Evolutionary conservation across 1,140 invertebrate genomes (phyloP).

Genomic region (Daktulosphaira vitifoliae): DNA sequence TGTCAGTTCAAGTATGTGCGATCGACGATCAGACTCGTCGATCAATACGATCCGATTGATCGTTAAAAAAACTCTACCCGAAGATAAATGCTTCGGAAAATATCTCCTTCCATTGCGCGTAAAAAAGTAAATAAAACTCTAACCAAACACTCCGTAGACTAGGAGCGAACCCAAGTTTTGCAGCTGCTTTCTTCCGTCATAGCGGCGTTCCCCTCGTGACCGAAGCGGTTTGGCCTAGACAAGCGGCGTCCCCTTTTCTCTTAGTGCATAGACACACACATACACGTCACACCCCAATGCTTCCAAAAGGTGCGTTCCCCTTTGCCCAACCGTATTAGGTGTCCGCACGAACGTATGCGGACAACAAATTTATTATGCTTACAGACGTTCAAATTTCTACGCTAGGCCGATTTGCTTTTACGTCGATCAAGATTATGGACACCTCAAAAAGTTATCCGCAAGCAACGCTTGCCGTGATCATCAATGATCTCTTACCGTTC

Average conservation of each 20-base stretch:
- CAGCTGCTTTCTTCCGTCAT: conserved; percentile 29
- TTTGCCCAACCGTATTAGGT: conserved; percentile 12
- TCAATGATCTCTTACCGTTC: no score
- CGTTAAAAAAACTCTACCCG: no score
- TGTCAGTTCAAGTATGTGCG: no score
- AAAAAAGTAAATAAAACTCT: no score
- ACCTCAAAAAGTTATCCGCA: no score
- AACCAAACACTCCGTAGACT: not conserved
- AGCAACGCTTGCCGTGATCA: no score
- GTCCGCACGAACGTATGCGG: not conserved
- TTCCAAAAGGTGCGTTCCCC: conserved; percentile 18
- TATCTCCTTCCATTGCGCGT: no score
- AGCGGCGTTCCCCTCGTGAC: conserved; percentile 9
- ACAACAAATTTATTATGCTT: no score
- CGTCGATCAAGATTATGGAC: conserved; percentile 27
- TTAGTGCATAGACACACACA: not conserved
- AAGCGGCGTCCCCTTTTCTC: conserved; percentile 19
- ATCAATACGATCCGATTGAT: no score
- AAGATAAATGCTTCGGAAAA: no score
- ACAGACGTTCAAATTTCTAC: no score
- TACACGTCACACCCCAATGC: conserved; percentile 18
- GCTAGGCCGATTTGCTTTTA: conserved; percentile 25
- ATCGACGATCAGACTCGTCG: no score
- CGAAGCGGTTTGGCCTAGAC: conserved; percentile 8
- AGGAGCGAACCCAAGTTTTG: conserved; percentile 28